Evolutionary conservation across 2,113 vertebrate genomes (phyloP).

Genomic region (Brachyhypopomus occidentalis): DNA sequence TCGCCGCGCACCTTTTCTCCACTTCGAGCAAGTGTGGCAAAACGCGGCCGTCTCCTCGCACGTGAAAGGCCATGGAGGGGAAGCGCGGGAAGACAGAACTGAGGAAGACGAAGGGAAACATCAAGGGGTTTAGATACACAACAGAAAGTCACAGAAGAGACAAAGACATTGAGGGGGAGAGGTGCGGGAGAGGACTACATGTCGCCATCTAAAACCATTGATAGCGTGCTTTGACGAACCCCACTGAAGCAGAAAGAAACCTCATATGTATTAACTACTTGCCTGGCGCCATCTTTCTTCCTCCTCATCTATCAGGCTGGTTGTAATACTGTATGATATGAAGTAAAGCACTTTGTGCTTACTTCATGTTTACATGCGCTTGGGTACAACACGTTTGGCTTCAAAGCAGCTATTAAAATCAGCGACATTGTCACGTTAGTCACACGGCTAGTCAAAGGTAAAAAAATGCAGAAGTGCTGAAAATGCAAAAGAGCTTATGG

Average conservation of each 20-base stretch:
- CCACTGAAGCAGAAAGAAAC: constrained; percentile 43
- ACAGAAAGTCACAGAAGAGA: constrained; percentile 5
- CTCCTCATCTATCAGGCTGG: constrained; percentile 22
- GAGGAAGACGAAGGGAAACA: not conserved
- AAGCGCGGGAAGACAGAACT: not conserved
- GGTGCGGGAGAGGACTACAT: not conserved
- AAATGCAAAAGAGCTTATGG: constrained; percentile 5
- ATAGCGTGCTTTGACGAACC: constrained; percentile 48
- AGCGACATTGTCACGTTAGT: not conserved
- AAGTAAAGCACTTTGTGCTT: not conserved
- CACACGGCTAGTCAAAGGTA: constrained; percentile 3
- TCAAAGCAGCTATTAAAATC: not conserved
- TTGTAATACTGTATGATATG: not conserved
- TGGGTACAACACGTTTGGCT: not conserved
- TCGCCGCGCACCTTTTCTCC: constrained; percentile 46
- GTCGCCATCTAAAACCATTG: not conserved
- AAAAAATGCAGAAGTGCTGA: constrained; percentile 11
- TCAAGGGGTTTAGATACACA: constrained; percentile 17
- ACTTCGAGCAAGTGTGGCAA: constrained; percentile 46
- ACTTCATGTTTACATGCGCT: not conserved
- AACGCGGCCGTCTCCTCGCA: constrained; percentile 22
- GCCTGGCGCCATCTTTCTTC: constrained; percentile 12
- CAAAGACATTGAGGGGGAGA: not conserved
- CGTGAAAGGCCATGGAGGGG: not conserved
- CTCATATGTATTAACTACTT: constrained; percentile 25